Percentiles rank a stretch among this genome's conserved stretches.
These are phyloP conservation scores for Neoitamus cyanurus DNA, from an alignment of 2,888 invertebrate species.

Conservation along the genomic window DNA sequence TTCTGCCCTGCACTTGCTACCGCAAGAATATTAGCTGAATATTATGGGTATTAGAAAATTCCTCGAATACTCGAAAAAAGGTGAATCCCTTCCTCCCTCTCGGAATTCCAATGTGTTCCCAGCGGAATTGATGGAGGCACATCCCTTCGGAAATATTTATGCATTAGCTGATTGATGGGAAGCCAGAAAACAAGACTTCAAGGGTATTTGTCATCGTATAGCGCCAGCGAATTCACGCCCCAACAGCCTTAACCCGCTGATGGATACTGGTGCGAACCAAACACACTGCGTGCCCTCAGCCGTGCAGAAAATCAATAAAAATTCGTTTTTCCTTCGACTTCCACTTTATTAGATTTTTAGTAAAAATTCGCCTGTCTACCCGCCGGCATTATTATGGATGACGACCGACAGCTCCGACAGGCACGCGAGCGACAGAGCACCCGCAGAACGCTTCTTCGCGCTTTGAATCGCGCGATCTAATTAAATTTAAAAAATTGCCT, in stretches of 20 bases:
- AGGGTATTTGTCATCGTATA: slow-evolving; percentile 20
- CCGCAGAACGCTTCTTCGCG: neutral
- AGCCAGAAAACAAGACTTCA: slow-evolving; percentile 38
- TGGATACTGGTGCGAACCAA: neutral
- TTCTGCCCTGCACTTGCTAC: neutral
- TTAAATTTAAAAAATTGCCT: neutral
- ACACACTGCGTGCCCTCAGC: neutral
- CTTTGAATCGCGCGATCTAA: neutral
- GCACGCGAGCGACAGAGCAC: neutral
- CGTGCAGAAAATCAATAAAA: slow-evolving; percentile 18
- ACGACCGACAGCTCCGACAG: no score
- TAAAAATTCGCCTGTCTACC: neutral
- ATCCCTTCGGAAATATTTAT: slow-evolving; percentile 45
- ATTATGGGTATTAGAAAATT: slow-evolving; percentile 44
- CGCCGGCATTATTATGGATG: neutral
- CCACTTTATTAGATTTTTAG: neutral
- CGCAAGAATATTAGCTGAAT: neutral
- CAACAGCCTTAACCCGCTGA: neutral
- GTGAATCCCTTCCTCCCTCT: neutral
- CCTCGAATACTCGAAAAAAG: slow-evolving; percentile 6
- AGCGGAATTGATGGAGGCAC: neutral
- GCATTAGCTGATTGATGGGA: slow-evolving; percentile 46
- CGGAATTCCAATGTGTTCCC: neutral
- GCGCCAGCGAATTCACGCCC: neutral
- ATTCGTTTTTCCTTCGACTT: neutral